Evolutionary conservation across 2,888 invertebrate species (phyloP).

Genomic region (Dinocampus coccinellae): DNA sequence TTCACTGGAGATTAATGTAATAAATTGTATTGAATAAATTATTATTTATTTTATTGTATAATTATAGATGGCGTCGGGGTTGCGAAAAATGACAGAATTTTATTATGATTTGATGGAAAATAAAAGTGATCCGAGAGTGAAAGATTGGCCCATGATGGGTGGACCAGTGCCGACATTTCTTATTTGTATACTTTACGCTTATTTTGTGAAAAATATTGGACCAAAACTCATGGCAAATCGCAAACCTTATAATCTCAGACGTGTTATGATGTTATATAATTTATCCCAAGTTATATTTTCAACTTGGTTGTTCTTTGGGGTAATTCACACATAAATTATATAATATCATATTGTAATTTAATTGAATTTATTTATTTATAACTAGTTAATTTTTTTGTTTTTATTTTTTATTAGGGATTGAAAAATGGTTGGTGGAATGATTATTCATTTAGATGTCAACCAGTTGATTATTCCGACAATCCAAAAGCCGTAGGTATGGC

Average conservation of each 20-base stretch:
- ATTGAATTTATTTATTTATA: background rate
- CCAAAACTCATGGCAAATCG: constrained; percentile 88
- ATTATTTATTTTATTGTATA: background rate
- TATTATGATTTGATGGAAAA: constrained; percentile 78
- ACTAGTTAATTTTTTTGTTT: background rate
- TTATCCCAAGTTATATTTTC: constrained; percentile 85
- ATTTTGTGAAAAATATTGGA: constrained; percentile 82
- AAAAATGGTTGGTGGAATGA: constrained; percentile 64
- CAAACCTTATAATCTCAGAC: constrained; percentile 83
- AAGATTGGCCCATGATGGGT: constrained; percentile 85
- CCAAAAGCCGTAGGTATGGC: constrained; percentile 83
- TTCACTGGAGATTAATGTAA: too few relatives aligned
- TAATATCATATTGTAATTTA: background rate
- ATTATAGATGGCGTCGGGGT: background rate
- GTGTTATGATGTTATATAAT: constrained; percentile 85
- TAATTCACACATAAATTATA: background rate
- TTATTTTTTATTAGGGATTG: constrained; percentile 45
- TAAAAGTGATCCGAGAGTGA: constrained; percentile 85
- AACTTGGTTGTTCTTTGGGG: constrained; percentile 32
- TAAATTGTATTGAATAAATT: too few relatives aligned
- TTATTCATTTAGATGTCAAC: constrained; percentile 83
- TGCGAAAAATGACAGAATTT: background rate
- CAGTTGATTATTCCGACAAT: constrained; percentile 81
- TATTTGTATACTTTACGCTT: constrained; percentile 64
- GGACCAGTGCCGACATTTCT: constrained; percentile 83